Percentiles rank a stretch among this genome's conserved stretches.
These are phyloP conservation scores for Drosophila trichaetosa DNA, from an alignment of 2,888 invertebrate genomes.

Conservation along the genomic window DNA sequence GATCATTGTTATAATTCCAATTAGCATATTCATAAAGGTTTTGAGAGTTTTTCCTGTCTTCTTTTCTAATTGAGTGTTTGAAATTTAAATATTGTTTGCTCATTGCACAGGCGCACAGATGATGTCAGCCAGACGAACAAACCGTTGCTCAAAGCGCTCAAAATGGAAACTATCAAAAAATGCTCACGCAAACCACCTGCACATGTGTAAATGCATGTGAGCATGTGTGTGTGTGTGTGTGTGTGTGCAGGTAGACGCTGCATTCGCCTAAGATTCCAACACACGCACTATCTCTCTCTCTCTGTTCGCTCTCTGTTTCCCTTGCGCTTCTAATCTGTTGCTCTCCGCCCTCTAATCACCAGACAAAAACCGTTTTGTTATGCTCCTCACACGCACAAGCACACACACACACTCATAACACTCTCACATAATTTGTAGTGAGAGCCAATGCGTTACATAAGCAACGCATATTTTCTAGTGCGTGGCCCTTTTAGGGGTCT, in stretches of 20 bases:
- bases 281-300: slow-evolving; percentile 13
- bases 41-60: slow-evolving; percentile 1
- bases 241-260: slow-evolving; percentile 4
- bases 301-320: slow-evolving; percentile 6
- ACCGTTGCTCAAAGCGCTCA: slow-evolving; percentile 25
- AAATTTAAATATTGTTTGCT: slow-evolving; percentile 73
- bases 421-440: slow-evolving; percentile 27
- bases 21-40: not conserved
- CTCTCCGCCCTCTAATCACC: slow-evolving; percentile 17
- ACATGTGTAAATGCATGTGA: slow-evolving; percentile 11
- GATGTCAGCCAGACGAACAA: slow-evolving; percentile 13
- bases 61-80: slow-evolving; percentile 24
- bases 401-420: slow-evolving; percentile 10
- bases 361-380: slow-evolving; percentile 32
- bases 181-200: slow-evolving; percentile 44
- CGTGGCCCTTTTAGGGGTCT: slow-evolving; percentile 50
- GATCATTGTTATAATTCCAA: not conserved
- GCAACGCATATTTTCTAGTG: slow-evolving; percentile 45
- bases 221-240: not conserved
- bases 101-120: slow-evolving; percentile 63
- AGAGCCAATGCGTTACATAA: slow-evolving; percentile 61
- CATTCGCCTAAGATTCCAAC: slow-evolving; percentile 11
- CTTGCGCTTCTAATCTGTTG: slow-evolving; percentile 21
- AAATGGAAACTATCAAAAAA: slow-evolving; percentile 35
- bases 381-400: slow-evolving; percentile 20